These are phyloP conservation scores for Melinaea menophilus DNA, from an alignment of 2,888 invertebrate genomes.

Conservation along the genomic window DNA sequence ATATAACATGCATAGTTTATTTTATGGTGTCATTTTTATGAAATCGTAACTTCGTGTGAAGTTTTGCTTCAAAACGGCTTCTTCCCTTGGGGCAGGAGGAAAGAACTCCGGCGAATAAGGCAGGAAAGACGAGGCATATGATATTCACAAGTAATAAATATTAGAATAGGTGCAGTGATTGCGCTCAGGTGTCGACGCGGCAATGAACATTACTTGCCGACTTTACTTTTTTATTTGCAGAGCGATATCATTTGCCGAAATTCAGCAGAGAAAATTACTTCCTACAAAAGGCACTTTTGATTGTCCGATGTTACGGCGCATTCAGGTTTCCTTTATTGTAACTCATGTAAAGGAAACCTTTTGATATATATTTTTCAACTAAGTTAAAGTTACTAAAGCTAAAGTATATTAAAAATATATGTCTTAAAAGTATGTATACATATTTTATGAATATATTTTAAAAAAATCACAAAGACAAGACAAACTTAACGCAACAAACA, in stretches of 20 bases:
- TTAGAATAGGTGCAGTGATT: slow-evolving; percentile 75
- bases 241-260: slow-evolving; percentile 17
- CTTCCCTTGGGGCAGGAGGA: slow-evolving; percentile 42
- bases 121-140: slow-evolving; percentile 53
- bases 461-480: too few relatives aligned
- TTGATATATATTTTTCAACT: too few relatives aligned
- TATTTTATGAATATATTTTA: too few relatives aligned
- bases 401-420: background rate
- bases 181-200: slow-evolving; percentile 63
- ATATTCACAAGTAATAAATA: slow-evolving; percentile 76
- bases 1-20: slow-evolving; percentile 26
- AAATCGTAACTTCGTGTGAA: slow-evolving; percentile 27
- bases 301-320: slow-evolving; percentile 1
- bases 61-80: slow-evolving; percentile 34
- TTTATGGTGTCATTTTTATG: slow-evolving; percentile 30
- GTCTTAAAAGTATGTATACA: background rate
- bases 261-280: slow-evolving; percentile 4
- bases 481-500: too few relatives aligned
- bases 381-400: background rate
- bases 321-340: background rate
- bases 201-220: slow-evolving; percentile 28
- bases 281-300: slow-evolving; percentile 3
- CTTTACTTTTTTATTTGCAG: slow-evolving; percentile 32
- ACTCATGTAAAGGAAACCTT: background rate
- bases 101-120: slow-evolving; percentile 52